Evolutionary conservation across 2,113 vertebrate genomes (phyloP), one percentile per base, ranked within the genome.

Genomic region (Puffinus mauretanicus): DNA sequence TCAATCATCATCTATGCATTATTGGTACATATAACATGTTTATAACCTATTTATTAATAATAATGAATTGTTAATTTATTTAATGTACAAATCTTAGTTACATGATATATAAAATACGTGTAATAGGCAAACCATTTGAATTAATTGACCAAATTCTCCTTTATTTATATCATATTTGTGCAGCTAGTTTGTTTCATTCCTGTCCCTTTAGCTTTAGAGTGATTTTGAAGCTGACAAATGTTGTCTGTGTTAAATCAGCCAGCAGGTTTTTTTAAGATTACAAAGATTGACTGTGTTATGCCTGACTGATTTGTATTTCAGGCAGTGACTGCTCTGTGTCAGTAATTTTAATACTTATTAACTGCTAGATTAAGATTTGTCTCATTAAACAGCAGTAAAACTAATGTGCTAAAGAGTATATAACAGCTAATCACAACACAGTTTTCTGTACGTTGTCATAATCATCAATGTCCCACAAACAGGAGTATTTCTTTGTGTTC

Each of bases 371-470:
- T 93, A 90, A 86, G 67, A 76, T 86, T 75, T 96, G 46, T 86
- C 69, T 96, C 79, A 92, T 96, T 94, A 97, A 91, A 52, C 60
- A 83, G 85, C 36, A 96, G 40, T 95, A 77, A 96, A 93, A 61
- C 38, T 88, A 96, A 87, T 66, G 72, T 90, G n/a, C 72, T 90
- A 64, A 47, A 60, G 42, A 94, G 62, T 64, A 42, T 69, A 5
- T 73, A 92, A 77, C n/a, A 85, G 60, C 82, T 91, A 84, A 82
- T 82, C 72, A 55, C 76, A 88, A 54, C 69, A 49, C 17, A 75
- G 34, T 87, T 93, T 94, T 84, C 36, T 95, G 26, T 83, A 25
- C 13, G 24, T 72, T 95, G 82, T 47, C 25, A 22, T 82, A 89
- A 82, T 58, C 13, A 76, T 89, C 72, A 66, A 2, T n/a, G 22